A percentile compares a stretch with the other conserved stretches of the same genome.
Conservation (phyloP, 2,888 invertebrate genomes). For the Carcina quercana region DNA sequence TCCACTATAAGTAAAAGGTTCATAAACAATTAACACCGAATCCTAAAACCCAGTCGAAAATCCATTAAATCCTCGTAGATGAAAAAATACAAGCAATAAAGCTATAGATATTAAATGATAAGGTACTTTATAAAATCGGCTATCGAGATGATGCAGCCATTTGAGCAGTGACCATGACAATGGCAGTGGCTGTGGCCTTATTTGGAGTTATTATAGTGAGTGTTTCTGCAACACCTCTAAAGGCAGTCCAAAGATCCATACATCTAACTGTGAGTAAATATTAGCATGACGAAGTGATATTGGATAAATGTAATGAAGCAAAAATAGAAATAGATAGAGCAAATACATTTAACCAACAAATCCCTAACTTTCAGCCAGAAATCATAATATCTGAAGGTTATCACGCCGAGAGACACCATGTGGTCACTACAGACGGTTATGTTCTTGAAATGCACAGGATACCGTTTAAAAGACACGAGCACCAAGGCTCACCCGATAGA, state of each 20-base stretch:
- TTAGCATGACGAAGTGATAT: no score
- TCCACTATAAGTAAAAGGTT: no score
- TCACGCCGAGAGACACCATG: constrained; percentile 24
- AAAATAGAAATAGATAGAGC: no score
- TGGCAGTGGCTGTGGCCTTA: neutral
- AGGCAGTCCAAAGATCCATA: neutral
- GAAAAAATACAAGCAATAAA: no score
- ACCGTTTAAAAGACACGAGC: constrained; percentile 21
- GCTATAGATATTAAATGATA: neutral
- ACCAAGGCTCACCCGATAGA: constrained; percentile 9
- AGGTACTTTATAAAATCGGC: neutral
- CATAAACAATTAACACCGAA: no score
- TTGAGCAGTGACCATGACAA: neutral
- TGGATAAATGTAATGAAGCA: no score
- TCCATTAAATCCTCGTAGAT: no score
- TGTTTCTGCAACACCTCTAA: neutral
- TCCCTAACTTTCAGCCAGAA: no score
- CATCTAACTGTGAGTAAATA: neutral
- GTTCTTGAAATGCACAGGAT: constrained; percentile 31
- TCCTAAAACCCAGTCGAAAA: no score
- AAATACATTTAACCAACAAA: no score
- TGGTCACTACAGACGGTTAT: constrained; percentile 30
- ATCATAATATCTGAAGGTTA: constrained; percentile 22
- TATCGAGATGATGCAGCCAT: neutral
- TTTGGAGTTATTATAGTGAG: neutral